These are phyloP conservation scores for Sparidentex hasta DNA, from an alignment of 2,797 vertebrate species.

Conservation along the genomic window DNA sequence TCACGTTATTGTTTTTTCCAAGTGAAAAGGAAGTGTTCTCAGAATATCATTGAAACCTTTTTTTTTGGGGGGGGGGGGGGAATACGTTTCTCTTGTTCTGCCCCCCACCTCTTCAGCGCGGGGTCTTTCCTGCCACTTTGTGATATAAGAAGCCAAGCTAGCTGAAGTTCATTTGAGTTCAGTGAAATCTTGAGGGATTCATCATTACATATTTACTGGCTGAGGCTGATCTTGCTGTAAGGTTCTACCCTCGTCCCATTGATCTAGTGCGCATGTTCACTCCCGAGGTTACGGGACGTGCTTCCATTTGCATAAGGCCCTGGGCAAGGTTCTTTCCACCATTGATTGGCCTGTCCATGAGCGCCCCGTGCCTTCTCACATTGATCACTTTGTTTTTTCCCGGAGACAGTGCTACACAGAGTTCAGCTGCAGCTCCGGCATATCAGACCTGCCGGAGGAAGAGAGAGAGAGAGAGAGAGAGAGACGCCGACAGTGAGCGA, in stretches of 20 bases:
- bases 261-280: constrained; percentile 98
- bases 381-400: constrained; percentile 98
- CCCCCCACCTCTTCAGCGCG: constrained; percentile 49
- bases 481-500: constrained; percentile 24
- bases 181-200: constrained; percentile 89
- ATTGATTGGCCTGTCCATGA: constrained; percentile 99
- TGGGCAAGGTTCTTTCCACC: constrained; percentile 99
- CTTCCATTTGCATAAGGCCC: constrained; percentile 99
- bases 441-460: constrained; percentile 84
- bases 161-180: constrained; percentile 91
- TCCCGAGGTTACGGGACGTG: constrained; percentile 95
- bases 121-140: constrained; percentile 67
- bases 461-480: constrained; percentile 58
- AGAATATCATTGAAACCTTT: constrained; percentile 48
- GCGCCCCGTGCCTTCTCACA: constrained; percentile 95
- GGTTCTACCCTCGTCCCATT: constrained; percentile 94
- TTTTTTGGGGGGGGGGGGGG: not conserved
- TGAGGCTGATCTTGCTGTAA: constrained; percentile 95
- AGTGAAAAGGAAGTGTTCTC: constrained; percentile 63
- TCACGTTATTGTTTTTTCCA: constrained; percentile 54
- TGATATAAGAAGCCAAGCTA: constrained; percentile 72
- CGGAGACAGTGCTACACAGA: constrained; percentile 93
- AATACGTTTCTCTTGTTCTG: constrained; percentile 34
- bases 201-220: constrained; percentile 98
- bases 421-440: constrained; percentile 91